Conservation (phyloP, 2,888 invertebrate species). For the Archaeoteleia sp. region DNA sequence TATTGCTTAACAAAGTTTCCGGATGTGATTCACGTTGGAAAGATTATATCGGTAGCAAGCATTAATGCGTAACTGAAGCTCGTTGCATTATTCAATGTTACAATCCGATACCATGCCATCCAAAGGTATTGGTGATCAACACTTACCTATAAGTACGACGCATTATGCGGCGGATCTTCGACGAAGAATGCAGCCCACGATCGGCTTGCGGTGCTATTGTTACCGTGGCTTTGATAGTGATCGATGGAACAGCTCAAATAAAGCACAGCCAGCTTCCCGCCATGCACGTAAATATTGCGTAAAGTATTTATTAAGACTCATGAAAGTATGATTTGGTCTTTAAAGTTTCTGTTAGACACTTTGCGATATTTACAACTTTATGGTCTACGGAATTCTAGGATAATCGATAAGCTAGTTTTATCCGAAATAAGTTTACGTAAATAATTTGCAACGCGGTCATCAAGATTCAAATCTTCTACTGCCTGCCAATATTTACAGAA, state of each 20-base stretch:
- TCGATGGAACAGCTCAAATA: constrained; percentile 51
- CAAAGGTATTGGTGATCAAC: constrained; percentile 26
- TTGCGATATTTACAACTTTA: no score
- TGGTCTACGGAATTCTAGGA: no score
- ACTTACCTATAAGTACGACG: constrained; percentile 53
- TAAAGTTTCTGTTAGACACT: constrained; percentile 1
- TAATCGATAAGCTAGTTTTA: constrained; percentile 32
- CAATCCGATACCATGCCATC: constrained; percentile 58
- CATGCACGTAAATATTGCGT: constrained; percentile 23
- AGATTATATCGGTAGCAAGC: constrained; percentile 32
- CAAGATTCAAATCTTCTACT: no score
- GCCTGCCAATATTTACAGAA: not conserved
- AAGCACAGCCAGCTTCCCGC: constrained; percentile 20
- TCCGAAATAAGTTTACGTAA: constrained; percentile 4
- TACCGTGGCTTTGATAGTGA: constrained; percentile 46
- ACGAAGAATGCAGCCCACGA: constrained; percentile 37
- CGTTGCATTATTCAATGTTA: constrained; percentile 68
- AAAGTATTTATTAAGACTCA: constrained; percentile 56
- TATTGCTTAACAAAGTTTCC: constrained; percentile 8
- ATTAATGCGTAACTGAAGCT: constrained; percentile 56
- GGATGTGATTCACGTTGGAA: constrained; percentile 6
- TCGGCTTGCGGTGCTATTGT: constrained; percentile 41
- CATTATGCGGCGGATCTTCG: constrained; percentile 39
- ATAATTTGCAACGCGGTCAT: not conserved
- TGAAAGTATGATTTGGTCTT: constrained; percentile 53